A percentile compares a stretch with the other conserved stretches of the same genome.
phyloP scores from a whole-genome alignment of 2,888 invertebrate species.

The Trypoxylon attenuatum region DNA sequence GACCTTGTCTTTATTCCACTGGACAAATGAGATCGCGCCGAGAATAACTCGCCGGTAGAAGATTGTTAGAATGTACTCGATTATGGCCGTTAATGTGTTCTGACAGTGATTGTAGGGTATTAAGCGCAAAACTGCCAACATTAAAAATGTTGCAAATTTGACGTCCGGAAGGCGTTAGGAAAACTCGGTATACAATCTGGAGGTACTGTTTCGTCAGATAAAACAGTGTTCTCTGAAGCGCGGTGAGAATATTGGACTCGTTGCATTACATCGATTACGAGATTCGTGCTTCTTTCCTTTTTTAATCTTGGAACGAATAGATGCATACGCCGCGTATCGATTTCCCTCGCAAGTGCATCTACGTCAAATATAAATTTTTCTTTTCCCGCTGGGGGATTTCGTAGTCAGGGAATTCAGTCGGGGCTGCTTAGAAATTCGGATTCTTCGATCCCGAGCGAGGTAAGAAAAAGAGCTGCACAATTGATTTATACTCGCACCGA shows the following conservation, averaged over 20 bases:
- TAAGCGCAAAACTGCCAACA: too few species aligned
- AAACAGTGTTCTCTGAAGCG: too few species aligned
- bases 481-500: constrained; percentile 40
- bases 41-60: constrained; percentile 9
- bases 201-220: too few species aligned
- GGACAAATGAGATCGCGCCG: background rate
- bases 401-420: constrained; percentile 31
- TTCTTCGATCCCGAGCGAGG: constrained; percentile 12
- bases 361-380: constrained; percentile 31
- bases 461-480: constrained; percentile 31
- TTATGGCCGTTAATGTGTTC: constrained; percentile 2
- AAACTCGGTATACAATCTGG: too few species aligned
- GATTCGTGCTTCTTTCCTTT: too few species aligned
- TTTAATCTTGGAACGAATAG: background rate
- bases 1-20: background rate
- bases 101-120: constrained; percentile 4
- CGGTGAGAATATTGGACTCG: too few species aligned
- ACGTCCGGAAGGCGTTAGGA: too few species aligned
- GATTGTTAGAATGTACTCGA: constrained; percentile 27
- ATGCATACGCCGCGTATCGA: constrained; percentile 20
- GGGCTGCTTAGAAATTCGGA: constrained; percentile 44
- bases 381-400: constrained; percentile 9
- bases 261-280: too few species aligned
- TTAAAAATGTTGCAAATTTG: too few species aligned
- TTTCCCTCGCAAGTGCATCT: constrained; percentile 17